Base-by-base conservation (phyloP, 2,888 invertebrate species). In the Horisme vitalbata region DNA sequence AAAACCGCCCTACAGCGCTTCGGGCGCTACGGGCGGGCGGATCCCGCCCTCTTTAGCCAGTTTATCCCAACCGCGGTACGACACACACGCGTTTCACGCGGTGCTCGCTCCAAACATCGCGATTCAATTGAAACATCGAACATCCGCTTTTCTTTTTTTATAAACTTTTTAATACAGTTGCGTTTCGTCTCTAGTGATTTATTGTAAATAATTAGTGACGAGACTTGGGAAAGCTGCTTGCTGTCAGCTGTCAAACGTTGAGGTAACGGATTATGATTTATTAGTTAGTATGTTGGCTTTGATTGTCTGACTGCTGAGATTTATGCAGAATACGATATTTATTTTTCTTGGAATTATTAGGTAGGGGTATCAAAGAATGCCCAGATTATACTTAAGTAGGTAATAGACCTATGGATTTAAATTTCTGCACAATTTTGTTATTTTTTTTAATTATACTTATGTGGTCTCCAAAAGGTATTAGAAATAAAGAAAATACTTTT, bases 201-300 rank as follows among this genome's bases (percentile, higher is more conserved):
- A 67, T 68, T 61, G 52, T 41, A 8, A 23, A n/a, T 13, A 10
- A 7, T 14, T 53, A 60, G 68, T 68, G 72, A 65, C 75, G 72
- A 71, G 66, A 61, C 24, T 65, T 58, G 53, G 60, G 64, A 63
- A 71, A 66, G 65, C 78, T 75, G 79, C 53, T 67, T 49, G 68
- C 71, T 73, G 81, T 79, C 78, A 76, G 71, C 79, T 77, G 81
- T 83, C 83, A 82, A 74, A 64, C 71, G 75, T 69, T 62, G 75
- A 79, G 86, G 86, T 86, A 71, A 83, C 2, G 14, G 48, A 51
- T 45, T 53, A 45, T 52, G 36, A 57, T 57, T 57, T 53, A 55
- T 52, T 46, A 38, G 38, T 21, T 41, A 45, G 38, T 45, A 41
- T 55, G 47, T 50, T 51, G 48, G 39, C 45, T 52, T 37, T 43